A percentile compares a stretch with the other conserved stretches of the same genome.
Conservation (phyloP, 2,797 vertebrate genomes). For the Schizopygopsis pylzovi region DNA sequence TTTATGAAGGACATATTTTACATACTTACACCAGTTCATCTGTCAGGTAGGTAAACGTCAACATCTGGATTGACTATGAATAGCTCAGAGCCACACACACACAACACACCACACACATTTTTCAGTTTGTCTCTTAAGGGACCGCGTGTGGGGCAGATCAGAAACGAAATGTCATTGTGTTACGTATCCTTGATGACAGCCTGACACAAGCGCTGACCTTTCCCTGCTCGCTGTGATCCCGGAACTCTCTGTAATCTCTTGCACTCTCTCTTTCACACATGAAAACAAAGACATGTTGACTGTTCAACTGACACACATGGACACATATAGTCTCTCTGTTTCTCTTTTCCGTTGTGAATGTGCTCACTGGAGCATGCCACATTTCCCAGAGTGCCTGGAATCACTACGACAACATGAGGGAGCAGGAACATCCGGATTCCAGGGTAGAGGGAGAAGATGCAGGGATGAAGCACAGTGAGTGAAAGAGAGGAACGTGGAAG, state of each 20-base stretch:
- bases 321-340: constrained; percentile 45
- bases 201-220: constrained; percentile 47
- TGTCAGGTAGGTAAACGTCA: constrained; percentile 26
- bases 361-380: constrained; percentile 52
- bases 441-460: constrained; percentile 25
- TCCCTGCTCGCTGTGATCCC: constrained; percentile 44
- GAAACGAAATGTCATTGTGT: constrained; percentile 25
- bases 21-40: constrained; percentile 61
- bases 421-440: constrained; percentile 49
- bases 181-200: constrained; percentile 43
- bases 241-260: constrained; percentile 54
- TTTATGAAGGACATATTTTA: constrained; percentile 66
- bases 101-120: constrained; percentile 21
- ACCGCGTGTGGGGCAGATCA: not conserved
- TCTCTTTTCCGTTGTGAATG: constrained; percentile 45
- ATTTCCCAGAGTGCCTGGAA: constrained; percentile 55
- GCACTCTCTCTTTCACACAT: constrained; percentile 33
- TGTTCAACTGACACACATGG: constrained; percentile 36
- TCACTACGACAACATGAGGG: constrained; percentile 56
- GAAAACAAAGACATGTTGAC: constrained; percentile 35
- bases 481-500: constrained; percentile 27
- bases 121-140: constrained; percentile 29
- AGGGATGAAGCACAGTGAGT: constrained; percentile 22
- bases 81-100: constrained; percentile 61
- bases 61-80: constrained; percentile 60